phyloP scores from a whole-genome alignment of 2,888 invertebrate species.

The Nymphalis urticae region DNA sequence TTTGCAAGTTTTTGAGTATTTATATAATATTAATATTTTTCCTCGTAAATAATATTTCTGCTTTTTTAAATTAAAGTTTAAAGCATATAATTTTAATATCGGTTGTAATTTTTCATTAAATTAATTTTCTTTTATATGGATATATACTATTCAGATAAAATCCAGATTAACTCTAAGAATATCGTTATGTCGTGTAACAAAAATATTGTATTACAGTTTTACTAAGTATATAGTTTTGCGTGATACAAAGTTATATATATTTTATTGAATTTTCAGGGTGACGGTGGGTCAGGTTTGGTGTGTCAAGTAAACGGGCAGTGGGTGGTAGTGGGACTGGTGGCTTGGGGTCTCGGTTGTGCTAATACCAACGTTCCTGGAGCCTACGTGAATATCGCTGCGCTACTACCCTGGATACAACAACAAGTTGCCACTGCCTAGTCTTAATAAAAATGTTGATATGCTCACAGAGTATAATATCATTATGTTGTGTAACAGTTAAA shows the following conservation, averaged over 20 bases:
- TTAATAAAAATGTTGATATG: background rate
- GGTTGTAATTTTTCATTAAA: too few relatives aligned
- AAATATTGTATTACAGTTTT: too few relatives aligned
- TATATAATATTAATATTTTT: background rate
- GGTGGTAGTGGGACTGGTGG: constrained; percentile 85
- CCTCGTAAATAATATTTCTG: background rate
- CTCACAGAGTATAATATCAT: background rate
- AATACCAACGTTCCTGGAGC: constrained; percentile 87
- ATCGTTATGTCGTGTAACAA: too few relatives aligned
- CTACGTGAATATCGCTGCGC: constrained; percentile 87
- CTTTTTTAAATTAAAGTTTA: too few relatives aligned
- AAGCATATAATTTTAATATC: too few relatives aligned
- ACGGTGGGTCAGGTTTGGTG: constrained; percentile 87
- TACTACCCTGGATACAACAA: constrained; percentile 85
- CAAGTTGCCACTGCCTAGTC: constrained; percentile 63
- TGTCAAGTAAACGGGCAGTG: constrained; percentile 82
- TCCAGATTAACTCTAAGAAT: too few relatives aligned
- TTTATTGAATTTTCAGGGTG: constrained; percentile 78
- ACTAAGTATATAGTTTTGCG: too few relatives aligned
- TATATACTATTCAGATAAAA: too few relatives aligned
- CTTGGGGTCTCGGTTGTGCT: constrained; percentile 89
- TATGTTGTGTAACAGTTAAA: constrained; percentile 8
- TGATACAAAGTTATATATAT: too few relatives aligned
- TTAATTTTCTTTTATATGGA: too few relatives aligned
- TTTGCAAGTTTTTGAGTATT: background rate